Evolutionary conservation across 2,113 vertebrate genomes (phyloP), one percentile per base, ranked within the genome.

Genomic region (Serilophus lunatus): DNA sequence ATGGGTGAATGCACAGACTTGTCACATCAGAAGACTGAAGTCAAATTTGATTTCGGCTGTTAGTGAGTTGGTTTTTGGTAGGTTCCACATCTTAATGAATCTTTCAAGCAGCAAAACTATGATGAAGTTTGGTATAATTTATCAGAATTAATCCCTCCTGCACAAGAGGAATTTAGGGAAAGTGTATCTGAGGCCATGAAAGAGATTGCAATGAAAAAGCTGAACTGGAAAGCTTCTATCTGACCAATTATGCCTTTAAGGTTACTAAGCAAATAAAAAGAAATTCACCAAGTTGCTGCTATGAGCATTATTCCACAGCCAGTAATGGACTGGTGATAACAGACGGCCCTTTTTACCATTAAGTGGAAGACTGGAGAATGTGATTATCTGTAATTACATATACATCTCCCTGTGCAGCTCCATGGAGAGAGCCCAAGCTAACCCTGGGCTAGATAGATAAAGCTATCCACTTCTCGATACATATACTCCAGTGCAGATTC

Each of bases 201-300:
- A 63, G 33, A 70, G 12, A 29, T 71, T 83, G 56, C 35, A 82
- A 23, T 33, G 68, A 63, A 68, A 91, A 93, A 93, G 50, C 25
- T 75, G 57, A 80, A 81, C 40, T 70, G 36, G 14, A 74, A 87
- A 64, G 12, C 31, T 75, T 75, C 54, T 38, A 12, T 72, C 79
- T 78, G 65, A 83, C 56, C 64, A 86, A 71, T 86, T 86, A 64
- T 0, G 0, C 36, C 56, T 89, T 89, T 75, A 78, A 68, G 71
- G 57, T 84, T 75, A 77, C 77, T 64, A 88, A 79, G 51, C 29
- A 95, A 90, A 90, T 88, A 85, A 88, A 90, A 96, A 81, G 23
- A 65, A 84, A 89, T 81, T 81, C 60, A 75, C 56, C 74, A 40
- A 81, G 38, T 63, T 91, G 84, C 49, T 89, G 47, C 38, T 68